Base-by-base conservation (phyloP, 2,888 invertebrate genomes). In the Ormyrus nitidulus region DNA sequence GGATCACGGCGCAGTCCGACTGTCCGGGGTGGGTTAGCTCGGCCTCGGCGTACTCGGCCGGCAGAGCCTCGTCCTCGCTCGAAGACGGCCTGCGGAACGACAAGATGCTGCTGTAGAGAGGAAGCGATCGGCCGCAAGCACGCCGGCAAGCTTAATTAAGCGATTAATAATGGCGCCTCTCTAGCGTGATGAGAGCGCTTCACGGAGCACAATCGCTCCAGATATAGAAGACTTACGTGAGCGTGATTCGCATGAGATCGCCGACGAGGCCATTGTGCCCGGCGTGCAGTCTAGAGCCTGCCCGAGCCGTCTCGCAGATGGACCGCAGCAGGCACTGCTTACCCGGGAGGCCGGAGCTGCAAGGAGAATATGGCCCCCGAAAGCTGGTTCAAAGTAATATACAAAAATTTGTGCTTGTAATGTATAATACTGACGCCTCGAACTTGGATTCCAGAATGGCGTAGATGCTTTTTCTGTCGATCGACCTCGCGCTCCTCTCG, bases 301-400 rank as follows among this genome's bases (percentile, higher is more conserved):
- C 82, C 11, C 83, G 85, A 11, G 87, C 83, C 8, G 88, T 86
- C 82, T 90, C 90, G 83, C 90, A 91, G 80, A 90, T 90, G 49
- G 87, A 85, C 83, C 89, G 86, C 75, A 90, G 85, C 11, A 90
- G 85, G 81, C 90, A 90, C 70, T 85, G 84, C 79, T 83, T 85
- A 10, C 89, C 90, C 62, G 88, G 86, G 78, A 87, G 86, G 62
- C 90, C 89, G 74, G 87, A 78, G 71, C 88, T 89, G 84, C 68
- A 61, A 65, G 6, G 9, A 53, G 11, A 9, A 13, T 6, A 62
- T 46, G 68, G 64, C 4, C 34, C 34, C 2, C 34, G 34, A 34
- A 34, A 2, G 34, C 1, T 34, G 34, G 2, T 34, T 34, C 34
- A 34, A 4, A 34, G 34, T 4, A 4, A 3, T 34, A 3, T 34